Evolutionary conservation across 2,888 invertebrate species (phyloP), one percentile per base, ranked within the genome.

Genomic region (Orchesella flavescens): DNA sequence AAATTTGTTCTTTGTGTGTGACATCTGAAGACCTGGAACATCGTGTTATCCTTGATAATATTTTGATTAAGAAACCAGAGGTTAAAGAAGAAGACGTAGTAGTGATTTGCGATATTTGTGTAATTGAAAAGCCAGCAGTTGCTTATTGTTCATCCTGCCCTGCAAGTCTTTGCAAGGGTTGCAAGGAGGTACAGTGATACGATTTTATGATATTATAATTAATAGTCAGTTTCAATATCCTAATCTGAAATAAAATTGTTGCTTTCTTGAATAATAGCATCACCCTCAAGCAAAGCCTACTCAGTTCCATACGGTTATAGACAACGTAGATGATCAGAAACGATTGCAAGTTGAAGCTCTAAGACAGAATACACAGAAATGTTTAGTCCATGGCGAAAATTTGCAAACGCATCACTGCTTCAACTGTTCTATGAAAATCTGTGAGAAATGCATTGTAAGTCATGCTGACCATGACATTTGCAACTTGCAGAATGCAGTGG

Each of bases 121-220:
- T 80, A 9, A 23, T 49, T 63, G 55, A 73, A 19, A 23, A 34
- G 1, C 73, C 80, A 1, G 73, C 74, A 1, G 23, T 23, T n/a
- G 66, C 65, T 10, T 80, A 68, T 23, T 80, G 80, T 43, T 46
- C 55, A 1, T 68, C 73, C 13, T 80, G 80, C 24, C 66, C 73
- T 17, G 24, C 66, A 19, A 46, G 24, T 13, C 61, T 80, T 10
- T 80, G 80, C 24, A 1, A 57, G 7, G 4, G n/a, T 5, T 80
- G 80, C 23, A 21, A n/a, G 7, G 44, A 80, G 43, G 79, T 80
- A 73, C 3, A 34, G 55, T 55, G 10, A 13, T n/a, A n/a, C n/a
- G n/a, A 46, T 46, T 46, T 13, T 15, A 59, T 59, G n/a, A 7
- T 43, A 15, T 46, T 10, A 46, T 55, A 17, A 5, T 43, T 68